Evolutionary conservation across 2,888 invertebrate genomes (phyloP), one percentile per base, ranked within the genome.

Genomic region (Melikaiella ostensackeni): DNA sequence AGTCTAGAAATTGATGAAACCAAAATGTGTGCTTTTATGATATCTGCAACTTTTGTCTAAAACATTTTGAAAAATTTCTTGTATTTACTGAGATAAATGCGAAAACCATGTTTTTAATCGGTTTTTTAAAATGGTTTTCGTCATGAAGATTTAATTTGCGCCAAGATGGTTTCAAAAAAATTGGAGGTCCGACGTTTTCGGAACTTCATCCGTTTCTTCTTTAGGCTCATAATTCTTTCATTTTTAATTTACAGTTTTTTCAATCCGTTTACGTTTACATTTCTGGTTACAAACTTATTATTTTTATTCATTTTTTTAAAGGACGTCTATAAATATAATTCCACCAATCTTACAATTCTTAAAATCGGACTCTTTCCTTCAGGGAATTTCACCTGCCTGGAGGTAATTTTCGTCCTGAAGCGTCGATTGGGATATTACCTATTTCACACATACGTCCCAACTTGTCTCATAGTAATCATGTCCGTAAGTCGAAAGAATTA

Each of bases 381-480:
- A 96, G 97, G 98, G 66, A 98, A 98, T 92, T 98, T 98, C 91
- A 98, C 97, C 0, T 98, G 98, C 84, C 92, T 98, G 85, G 97
- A 97, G 90, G 98, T 98, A 64, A 95, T 97, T 80, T 98, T 98
- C 92, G 96, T 96, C 75, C 92, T 98, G 86, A 97, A 97, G 90
- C 94, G 98, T 38, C 95, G 98, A 5, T 93, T 98, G 75, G 98
- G 98, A 1, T 98, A 98, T 91, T 98, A 97, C 90, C 93, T 98
- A 75, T 98, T 98, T 92, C 98, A 98, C 92, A 98, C 98, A 0
- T 98, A 98, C 90, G 96, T 98, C 87, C 98, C 98, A 5, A 98
- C 98, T 21, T 98, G 97, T 90, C 94, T 98, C 88, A 98, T 98
- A 87, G 98, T 98, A 81, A 97, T 98, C 77, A 97, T 98, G 97